These are phyloP conservation scores for Lethocerus indicus DNA, from an alignment of 1,140 invertebrate species.

Conservation along the genomic window DNA sequence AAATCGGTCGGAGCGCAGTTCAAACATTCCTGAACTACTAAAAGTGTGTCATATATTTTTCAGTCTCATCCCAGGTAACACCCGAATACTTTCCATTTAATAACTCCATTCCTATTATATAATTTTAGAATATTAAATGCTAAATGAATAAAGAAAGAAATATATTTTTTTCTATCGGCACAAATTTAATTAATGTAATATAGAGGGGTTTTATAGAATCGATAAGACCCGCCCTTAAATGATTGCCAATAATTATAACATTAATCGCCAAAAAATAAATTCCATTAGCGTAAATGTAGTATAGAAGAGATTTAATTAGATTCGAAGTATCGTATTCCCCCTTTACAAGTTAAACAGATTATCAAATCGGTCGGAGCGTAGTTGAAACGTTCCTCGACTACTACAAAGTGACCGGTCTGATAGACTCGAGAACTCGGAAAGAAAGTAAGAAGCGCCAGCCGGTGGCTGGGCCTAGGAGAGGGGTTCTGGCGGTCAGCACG, in stretches of 20 bases:
- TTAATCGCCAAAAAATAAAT: too few species aligned
- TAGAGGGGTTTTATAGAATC: not conserved
- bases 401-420: constrained; percentile 53
- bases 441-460: not conserved
- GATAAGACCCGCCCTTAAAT: not conserved
- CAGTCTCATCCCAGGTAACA: too few species aligned
- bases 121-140: too few species aligned
- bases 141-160: too few species aligned
- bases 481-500: too few species aligned
- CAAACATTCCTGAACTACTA: constrained; percentile 67
- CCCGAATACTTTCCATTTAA: too few species aligned
- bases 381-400: constrained; percentile 61
- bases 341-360: constrained; percentile 26
- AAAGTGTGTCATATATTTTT: too few species aligned
- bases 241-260: too few species aligned
- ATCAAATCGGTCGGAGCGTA: constrained; percentile 56
- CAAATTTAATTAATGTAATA: not conserved
- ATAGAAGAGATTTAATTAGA: constrained; percentile 16
- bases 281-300: not conserved
- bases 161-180: not conserved
- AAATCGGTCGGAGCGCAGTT: constrained; percentile 57
- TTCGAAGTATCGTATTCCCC: not conserved
- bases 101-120: too few species aligned
- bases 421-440: constrained; percentile 4
- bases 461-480: not conserved